Evolutionary conservation across 1,140 invertebrate species (phyloP), one percentile per base, ranked within the genome.

Genomic region (Campoletis sonorensis): DNA sequence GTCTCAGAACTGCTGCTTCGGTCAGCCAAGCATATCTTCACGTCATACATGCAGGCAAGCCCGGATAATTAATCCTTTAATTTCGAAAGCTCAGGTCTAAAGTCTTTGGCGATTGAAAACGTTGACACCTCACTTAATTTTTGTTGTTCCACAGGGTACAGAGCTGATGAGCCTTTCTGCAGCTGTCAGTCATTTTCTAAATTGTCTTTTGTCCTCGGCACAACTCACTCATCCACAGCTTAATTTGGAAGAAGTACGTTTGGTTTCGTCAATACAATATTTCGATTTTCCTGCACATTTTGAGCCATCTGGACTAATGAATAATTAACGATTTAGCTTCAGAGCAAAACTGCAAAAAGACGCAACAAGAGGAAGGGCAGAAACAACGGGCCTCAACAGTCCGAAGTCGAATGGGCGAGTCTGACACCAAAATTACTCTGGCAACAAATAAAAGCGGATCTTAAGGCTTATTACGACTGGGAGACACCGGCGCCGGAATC

Each of bases 131-230:
- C 1, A 8, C 18, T 4, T 18, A 54, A 1, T 54, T 18, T 73
- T 68, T 84, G 85, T 79, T 73, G 45, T 80, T 83, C 88, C 91
- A 71, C 84, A 94, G 93, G 95, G 94, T 81, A 96, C 97, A 0
- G 98, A 99, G 88, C 93, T 97, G 83, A 97, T 98, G 95, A 96
- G 96, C 88, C 92, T 99, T 58, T 96, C 98, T 0, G 94, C 95
- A 18, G 97, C 97, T 0, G 95, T 99, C 26, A 96, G 97, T 83
- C 98, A 99, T 90, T 99, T 99, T 92, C 93, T 99, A 26, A 99
- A 99, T 91, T 99, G 98, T 88, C 95, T 98, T 85, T 89, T 99
- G 15, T 97, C 97, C 61, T 95, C 94, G 4, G 95, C 96, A 79
- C 92, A 94, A 27, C 88, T 93, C 8, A 90, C 93, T 79, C 94